Conservation (phyloP, 2,113 vertebrate species). For the Sterna hirundo region DNA sequence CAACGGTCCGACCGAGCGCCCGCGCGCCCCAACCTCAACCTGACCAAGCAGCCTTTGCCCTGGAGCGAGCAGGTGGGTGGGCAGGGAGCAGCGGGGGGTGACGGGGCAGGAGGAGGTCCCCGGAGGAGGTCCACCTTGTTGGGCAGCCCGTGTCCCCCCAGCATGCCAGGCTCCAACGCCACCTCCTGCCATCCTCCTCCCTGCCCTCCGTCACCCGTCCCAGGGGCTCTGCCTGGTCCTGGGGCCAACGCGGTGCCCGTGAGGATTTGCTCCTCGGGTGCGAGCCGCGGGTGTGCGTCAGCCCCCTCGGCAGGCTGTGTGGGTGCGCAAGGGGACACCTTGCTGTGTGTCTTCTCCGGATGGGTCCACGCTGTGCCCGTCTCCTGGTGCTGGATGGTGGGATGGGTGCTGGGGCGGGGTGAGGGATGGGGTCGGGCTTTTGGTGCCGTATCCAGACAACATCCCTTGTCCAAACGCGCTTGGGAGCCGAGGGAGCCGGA, state of each 20-base stretch:
- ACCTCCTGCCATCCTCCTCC: neutral
- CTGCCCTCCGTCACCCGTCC: neutral
- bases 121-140: rapidly evolving
- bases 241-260: rapidly evolving
- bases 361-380: rapidly evolving
- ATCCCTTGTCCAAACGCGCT: neutral
- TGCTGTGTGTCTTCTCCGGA: neutral
- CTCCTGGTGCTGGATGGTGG: neutral
- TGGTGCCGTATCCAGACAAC: neutral
- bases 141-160: rapidly evolving
- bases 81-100: neutral
- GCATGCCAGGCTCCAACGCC: neutral
- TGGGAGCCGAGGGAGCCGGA: neutral
- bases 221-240: neutral
- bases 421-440: neutral
- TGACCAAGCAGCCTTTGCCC: conserved; percentile 69
- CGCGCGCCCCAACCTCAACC: conserved; percentile 51
- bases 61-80: conserved; percentile 74
- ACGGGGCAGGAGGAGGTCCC: neutral
- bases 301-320: neutral
- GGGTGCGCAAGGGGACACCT: neutral
- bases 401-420: neutral
- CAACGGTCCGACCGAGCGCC: neutral
- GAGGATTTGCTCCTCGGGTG: neutral
- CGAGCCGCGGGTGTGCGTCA: neutral